Conservation (phyloP, 2,113 vertebrate species). For the Circaetus gallicus region DNA sequence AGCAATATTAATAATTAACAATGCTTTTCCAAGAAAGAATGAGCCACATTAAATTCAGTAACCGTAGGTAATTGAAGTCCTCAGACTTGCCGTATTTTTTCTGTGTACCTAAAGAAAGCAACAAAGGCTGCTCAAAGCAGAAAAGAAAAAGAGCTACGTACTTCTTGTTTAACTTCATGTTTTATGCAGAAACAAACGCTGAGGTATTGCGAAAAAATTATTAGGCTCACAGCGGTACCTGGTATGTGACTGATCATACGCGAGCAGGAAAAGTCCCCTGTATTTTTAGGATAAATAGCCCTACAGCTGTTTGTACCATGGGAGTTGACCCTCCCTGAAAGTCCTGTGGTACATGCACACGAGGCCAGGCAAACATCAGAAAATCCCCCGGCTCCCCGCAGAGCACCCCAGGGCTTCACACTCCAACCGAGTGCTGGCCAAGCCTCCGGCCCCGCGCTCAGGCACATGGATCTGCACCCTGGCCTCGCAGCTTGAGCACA, state of each 20-base stretch:
- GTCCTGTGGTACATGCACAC: accelerated
- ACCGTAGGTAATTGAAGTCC: neutral
- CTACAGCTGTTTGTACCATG: accelerated
- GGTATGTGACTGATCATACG: accelerated
- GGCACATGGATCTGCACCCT: neutral
- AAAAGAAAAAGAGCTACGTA: neutral
- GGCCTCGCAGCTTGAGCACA: accelerated
- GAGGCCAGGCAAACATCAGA: neutral
- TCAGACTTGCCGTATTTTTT: accelerated
- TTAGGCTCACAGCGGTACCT: neutral
- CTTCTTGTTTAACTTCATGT: neutral
- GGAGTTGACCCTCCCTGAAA: neutral
- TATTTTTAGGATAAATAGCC: neutral
- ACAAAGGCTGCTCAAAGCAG: neutral
- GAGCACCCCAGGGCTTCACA: no score
- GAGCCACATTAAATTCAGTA: neutral
- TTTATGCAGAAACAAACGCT: neutral
- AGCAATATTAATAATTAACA: neutral
- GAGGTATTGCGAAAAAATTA: neutral
- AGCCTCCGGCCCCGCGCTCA: accelerated
- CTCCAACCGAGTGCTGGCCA: accelerated
- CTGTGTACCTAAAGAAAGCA: neutral
- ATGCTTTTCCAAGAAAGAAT: neutral
- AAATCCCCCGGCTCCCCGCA: no score
- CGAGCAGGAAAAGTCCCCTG: neutral